Conservation (phyloP, 53 echinoderm and acorn worm genomes). For the Arbacia lixula region DNA sequence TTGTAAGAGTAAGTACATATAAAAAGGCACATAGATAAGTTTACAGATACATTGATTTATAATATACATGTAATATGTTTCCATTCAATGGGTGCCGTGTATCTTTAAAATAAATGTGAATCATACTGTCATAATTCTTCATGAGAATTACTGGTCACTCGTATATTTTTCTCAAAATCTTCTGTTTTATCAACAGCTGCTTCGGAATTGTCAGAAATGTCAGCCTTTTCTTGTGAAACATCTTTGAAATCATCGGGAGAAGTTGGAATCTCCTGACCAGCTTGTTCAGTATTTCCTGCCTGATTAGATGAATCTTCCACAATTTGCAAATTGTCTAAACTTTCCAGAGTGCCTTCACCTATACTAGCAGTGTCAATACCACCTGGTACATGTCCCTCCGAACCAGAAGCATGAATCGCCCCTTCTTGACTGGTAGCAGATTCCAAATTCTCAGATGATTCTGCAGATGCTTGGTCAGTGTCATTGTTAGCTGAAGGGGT, state of each 20-base stretch:
- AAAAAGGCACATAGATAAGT: too few species aligned
- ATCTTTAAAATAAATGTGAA: too few species aligned
- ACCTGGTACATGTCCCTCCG: not conserved
- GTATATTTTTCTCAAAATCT: slow-evolving; percentile 2
- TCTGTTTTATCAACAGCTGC: not conserved
- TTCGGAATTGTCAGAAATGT: not conserved
- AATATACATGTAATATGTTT: too few species aligned
- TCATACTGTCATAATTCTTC: slow-evolving; percentile 42
- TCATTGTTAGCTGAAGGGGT: slow-evolving; percentile 55
- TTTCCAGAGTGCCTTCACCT: not conserved
- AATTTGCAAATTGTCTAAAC: not conserved
- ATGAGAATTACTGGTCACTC: not conserved
- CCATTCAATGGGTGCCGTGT: too few species aligned
- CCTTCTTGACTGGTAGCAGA: slow-evolving; percentile 34
- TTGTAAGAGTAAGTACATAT: too few species aligned
- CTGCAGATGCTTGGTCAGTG: slow-evolving; percentile 44
- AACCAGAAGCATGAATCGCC: slow-evolving; percentile 3
- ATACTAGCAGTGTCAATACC: not conserved
- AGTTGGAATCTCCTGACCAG: slow-evolving; percentile 46
- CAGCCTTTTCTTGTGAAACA: not conserved
- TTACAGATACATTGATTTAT: too few species aligned
- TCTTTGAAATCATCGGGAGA: slow-evolving; percentile 47
- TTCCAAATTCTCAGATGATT: slow-evolving; percentile 53
- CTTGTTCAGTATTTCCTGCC: not conserved
- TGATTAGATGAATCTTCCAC: not conserved